These are phyloP conservation scores for Catamblyrhynchus diadema DNA, from an alignment of 2,797 vertebrate genomes.

Conservation along the genomic window DNA sequence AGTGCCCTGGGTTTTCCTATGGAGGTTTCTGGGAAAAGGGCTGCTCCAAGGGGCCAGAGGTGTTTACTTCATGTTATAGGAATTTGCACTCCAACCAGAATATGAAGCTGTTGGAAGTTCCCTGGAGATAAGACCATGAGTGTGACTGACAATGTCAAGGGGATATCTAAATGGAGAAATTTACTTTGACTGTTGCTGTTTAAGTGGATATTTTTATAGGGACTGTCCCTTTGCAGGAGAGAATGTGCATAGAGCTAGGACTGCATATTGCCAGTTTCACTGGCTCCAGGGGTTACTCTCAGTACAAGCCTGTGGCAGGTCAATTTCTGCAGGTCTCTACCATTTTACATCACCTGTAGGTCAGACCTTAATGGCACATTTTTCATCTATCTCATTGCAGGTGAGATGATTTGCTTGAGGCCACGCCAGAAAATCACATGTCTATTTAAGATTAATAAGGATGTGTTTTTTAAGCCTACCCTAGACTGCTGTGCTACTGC, in stretches of 20 bases:
- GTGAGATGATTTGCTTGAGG: neutral
- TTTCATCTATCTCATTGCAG: neutral
- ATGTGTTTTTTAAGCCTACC: neutral
- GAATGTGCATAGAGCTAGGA: neutral
- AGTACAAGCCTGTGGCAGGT: neutral
- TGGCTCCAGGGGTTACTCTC: neutral
- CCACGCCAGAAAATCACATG: neutral
- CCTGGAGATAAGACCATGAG: neutral
- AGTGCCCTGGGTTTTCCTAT: constrained; percentile 11
- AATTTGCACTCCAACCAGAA: constrained; percentile 12
- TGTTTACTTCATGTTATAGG: neutral
- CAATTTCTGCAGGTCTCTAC: neutral
- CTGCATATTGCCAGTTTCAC: fast-evolving
- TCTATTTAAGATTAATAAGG: neutral
- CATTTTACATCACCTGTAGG: neutral
- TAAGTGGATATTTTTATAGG: neutral
- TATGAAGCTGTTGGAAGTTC: neutral
- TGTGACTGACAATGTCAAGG: neutral
- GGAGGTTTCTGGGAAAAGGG: constrained; percentile 1
- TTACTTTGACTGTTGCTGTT: neutral
- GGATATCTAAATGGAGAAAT: neutral
- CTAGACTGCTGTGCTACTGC: neutral
- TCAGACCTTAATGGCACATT: neutral
- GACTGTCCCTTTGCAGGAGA: neutral
- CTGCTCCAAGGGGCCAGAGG: neutral